Base-by-base conservation (phyloP, 2,797 vertebrate genomes). In the Orestias chungarensis region DNA sequence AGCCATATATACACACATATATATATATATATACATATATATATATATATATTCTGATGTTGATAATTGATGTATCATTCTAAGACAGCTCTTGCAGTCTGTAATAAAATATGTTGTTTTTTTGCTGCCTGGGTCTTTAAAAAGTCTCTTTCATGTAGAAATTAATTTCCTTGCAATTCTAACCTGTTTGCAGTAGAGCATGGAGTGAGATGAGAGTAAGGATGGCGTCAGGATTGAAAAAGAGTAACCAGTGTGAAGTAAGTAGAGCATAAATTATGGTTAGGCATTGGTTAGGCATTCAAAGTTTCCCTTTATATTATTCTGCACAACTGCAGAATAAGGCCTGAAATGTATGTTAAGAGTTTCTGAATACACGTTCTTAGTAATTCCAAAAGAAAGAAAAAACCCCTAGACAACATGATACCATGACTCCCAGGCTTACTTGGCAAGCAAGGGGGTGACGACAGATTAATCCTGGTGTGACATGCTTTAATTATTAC, bases 91-190 rank as follows among this genome's bases (percentile, higher is more conserved):
- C 83, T 88, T 88, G 89, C 87, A 88, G 89, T 90, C 86, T 89
- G 81, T 86, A 92, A 91, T 91, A 92, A 88, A 90, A 71, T 82
- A 83, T 82, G 85, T 68, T 86, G 78, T 76, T 82, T 88, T n/a
- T 87, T 59, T 80, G 61, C 14, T 15, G 47, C 38, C 52, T 70
- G 20, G 31, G 49, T 69, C 52, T 73, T 68, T 61, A 71, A 44
- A 71, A 44, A 35, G 44, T 27, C 9, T 20, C 4, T 55, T 29
- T 64, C 33, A 42, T 65, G 43, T 44, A 33, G 20, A 52, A 54
- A 71, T 47, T 11, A 17, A 27, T 35, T 50, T 6, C 0, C 15
- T 17, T 61, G n/a, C 9, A 27, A 10, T 49, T 50, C 14, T 27
- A 44, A 33, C 12, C 25, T 50, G 49, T n/a, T 23, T n/a, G 8